Evolutionary conservation across 1,140 invertebrate species (phyloP).

Genomic region (Paraescarpia echinospica): DNA sequence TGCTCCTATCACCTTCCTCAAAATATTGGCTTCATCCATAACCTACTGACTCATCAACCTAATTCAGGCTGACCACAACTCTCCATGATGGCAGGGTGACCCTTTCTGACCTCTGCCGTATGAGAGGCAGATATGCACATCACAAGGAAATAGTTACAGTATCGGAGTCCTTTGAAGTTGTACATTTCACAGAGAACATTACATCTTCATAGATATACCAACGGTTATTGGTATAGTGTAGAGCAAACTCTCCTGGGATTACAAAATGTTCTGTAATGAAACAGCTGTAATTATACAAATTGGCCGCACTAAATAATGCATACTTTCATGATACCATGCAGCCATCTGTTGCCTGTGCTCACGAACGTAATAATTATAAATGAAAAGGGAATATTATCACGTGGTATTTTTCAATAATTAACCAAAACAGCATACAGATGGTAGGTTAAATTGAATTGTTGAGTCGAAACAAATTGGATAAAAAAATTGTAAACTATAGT

Average conservation of each 20-base stretch:
- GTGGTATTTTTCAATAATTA: too few relatives aligned
- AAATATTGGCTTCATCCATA: not conserved
- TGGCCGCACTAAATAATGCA: not conserved
- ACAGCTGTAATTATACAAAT: not conserved
- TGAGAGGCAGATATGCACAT: not conserved
- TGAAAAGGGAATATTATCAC: not conserved
- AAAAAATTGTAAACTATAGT: too few relatives aligned
- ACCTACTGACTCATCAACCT: not conserved
- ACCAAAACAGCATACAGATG: too few relatives aligned
- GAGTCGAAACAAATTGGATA: too few relatives aligned
- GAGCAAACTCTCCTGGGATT: not conserved
- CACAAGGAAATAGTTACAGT: not conserved
- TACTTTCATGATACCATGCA: not conserved
- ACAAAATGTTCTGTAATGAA: not conserved
- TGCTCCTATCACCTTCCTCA: not conserved
- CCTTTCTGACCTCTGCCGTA: not conserved
- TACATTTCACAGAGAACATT: not conserved
- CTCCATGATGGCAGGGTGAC: not conserved
- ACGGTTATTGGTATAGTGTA: not conserved
- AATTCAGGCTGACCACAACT: not conserved
- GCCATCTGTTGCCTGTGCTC: not conserved
- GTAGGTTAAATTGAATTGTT: too few relatives aligned
- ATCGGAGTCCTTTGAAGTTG: not conserved
- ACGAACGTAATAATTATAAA: not conserved
- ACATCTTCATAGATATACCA: not conserved